Evolutionary conservation across 1,140 invertebrate species (phyloP).

Genomic region (Xylocopa sonorina): DNA sequence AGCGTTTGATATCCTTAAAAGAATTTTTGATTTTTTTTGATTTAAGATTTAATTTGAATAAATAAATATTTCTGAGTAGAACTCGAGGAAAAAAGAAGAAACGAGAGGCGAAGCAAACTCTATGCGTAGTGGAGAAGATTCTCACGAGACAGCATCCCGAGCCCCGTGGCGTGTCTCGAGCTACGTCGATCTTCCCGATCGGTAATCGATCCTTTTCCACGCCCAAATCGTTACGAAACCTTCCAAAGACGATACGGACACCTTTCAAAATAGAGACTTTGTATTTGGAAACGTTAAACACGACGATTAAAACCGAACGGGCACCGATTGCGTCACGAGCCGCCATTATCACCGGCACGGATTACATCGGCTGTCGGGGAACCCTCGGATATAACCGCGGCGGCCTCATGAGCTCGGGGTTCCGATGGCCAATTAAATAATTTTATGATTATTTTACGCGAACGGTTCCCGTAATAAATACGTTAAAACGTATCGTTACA

Average conservation of each 20-base stretch:
- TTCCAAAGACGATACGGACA: conserved; percentile 25
- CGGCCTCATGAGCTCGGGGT: conserved; percentile 12
- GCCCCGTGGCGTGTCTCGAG: conserved; percentile 16
- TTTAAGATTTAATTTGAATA: too few relatives aligned
- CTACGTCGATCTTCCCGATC: conserved; percentile 25
- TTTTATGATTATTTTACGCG: conserved; percentile 58
- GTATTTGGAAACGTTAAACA: conserved; percentile 53
- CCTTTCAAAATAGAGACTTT: conserved; percentile 45
- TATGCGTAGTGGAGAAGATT: conserved; percentile 4
- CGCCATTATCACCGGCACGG: conserved; percentile 35
- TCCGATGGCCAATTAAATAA: conserved; percentile 53
- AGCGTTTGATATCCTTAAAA: too few relatives aligned
- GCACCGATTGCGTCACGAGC: conserved; percentile 43
- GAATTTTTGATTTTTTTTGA: too few relatives aligned
- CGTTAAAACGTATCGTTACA: conserved; percentile 28
- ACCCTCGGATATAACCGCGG: neutral
- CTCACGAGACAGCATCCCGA: neutral
- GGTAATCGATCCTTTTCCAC: conserved; percentile 52
- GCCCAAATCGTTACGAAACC: conserved; percentile 58
- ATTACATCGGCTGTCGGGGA: conserved; percentile 19
- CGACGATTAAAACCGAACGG: conserved; percentile 14
- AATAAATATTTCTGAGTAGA: too few relatives aligned
- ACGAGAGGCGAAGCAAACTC: conserved; percentile 11
- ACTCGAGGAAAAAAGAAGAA: neutral
- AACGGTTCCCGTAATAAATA: conserved; percentile 57